Conservation (phyloP, 2,888 invertebrate genomes). For the Zygothrica quintamaculata region DNA sequence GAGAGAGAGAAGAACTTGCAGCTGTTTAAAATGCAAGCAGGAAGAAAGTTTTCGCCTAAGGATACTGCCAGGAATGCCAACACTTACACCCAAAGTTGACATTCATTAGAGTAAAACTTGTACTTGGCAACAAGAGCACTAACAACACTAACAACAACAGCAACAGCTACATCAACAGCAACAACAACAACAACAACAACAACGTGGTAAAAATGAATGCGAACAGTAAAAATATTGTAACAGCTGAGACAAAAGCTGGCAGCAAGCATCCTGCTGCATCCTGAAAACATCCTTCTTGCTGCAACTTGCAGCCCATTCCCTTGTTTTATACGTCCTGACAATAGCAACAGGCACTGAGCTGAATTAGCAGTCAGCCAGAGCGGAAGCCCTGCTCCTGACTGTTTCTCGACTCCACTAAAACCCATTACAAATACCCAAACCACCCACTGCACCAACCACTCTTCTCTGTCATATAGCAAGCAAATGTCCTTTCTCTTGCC, state of each 20-base stretch:
- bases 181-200: conserved; percentile 12
- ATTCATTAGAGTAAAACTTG: conserved; percentile 68
- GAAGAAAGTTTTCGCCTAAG: conserved; percentile 32
- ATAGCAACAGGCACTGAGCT: conserved; percentile 75
- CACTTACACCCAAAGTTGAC: conserved; percentile 65
- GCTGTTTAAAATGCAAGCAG: conserved; percentile 42
- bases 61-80: conserved; percentile 8
- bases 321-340: conserved; percentile 30
- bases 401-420: conserved; percentile 12
- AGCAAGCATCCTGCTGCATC: conserved; percentile 36
- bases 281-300: conserved; percentile 24
- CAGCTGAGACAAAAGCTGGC: conserved; percentile 54
- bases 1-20: conserved; percentile 19
- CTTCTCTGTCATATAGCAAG: no score
- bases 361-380: conserved; percentile 65
- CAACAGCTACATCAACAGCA: no score
- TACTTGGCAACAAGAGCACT: conserved; percentile 8
- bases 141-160: no score
- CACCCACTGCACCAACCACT: no score
- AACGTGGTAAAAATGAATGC: neutral
- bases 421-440: no score
- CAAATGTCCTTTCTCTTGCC: no score
- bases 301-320: neutral
- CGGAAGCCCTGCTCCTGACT: conserved; percentile 48
- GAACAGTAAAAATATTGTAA: conserved; percentile 32